A percentile compares a stretch with the other conserved stretches of the same genome.
Evolutionary conservation across 2,113 vertebrate species (phyloP).

Genomic region (Dermatemys mawii): DNA sequence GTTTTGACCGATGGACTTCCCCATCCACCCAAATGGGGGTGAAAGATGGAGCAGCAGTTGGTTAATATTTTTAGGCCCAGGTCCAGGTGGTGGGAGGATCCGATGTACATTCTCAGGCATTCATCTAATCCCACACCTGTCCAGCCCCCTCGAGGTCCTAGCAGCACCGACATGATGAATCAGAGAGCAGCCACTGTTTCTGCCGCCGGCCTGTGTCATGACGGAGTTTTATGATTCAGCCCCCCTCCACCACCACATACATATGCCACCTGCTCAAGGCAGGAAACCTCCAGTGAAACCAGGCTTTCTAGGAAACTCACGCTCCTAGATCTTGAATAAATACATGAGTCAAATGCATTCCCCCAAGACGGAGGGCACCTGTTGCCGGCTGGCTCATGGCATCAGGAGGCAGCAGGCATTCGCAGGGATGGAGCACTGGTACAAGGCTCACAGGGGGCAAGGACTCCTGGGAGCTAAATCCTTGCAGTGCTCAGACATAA

Average conservation of each 20-base stretch:
- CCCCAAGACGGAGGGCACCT: not conserved
- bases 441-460: not conserved
- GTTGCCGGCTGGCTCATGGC: too few relatives aligned
- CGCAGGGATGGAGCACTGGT: too few relatives aligned
- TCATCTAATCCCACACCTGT: constrained; percentile 29
- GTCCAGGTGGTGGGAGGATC: constrained; percentile 59
- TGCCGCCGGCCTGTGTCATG: not conserved
- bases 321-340: not conserved
- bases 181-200: not conserved
- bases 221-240: not conserved
- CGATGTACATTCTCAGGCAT: constrained; percentile 67
- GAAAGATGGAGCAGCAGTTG: constrained; percentile 41
- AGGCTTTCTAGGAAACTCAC: constrained; percentile 53
- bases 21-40: not conserved
- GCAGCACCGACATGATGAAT: fast-evolving
- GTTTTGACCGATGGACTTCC: constrained; percentile 1
- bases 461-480: not conserved
- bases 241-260: not conserved
- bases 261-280: not conserved
- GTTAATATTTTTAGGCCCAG: constrained; percentile 70
- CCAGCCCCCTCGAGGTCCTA: not conserved
- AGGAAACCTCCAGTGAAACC: constrained; percentile 31
- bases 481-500: not conserved
- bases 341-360: not conserved
- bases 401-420: not conserved